A percentile compares a stretch with the other conserved stretches of the same genome.
These are phyloP conservation scores for Dynastes tityus DNA, from an alignment of 2,888 invertebrate genomes.

Conservation along the genomic window DNA sequence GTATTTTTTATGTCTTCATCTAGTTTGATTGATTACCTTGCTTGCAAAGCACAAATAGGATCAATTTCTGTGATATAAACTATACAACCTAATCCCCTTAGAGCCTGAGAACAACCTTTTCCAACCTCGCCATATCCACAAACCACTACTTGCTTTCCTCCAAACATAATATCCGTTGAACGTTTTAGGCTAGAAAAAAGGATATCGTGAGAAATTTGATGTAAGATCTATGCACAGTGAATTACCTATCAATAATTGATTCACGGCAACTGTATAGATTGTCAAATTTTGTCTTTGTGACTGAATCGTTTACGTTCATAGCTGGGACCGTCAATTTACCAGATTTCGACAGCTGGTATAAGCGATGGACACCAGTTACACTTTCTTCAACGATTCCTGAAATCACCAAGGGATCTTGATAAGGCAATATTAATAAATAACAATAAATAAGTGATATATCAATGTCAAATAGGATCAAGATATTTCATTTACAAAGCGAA, in stretches of 20 bases:
- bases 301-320: slow-evolving; percentile 99
- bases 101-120: slow-evolving; percentile 95
- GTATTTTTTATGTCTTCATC: slow-evolving; percentile 1
- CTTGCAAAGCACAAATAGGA: slow-evolving; percentile 97
- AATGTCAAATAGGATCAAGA: slow-evolving; percentile 18
- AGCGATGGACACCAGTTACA: slow-evolving; percentile 97
- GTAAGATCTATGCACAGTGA: slow-evolving; percentile 1
- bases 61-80: slow-evolving; percentile 96
- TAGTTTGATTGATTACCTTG: slow-evolving; percentile 75
- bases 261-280: slow-evolving; percentile 97
- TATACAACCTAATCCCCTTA: slow-evolving; percentile 95
- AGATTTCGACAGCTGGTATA: slow-evolving; percentile 96
- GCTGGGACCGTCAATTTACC: slow-evolving; percentile 96
- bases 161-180: slow-evolving; percentile 97
- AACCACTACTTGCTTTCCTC: slow-evolving; percentile 95
- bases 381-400: slow-evolving; percentile 97
- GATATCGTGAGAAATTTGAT: slow-evolving; percentile 16
- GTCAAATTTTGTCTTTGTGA: slow-evolving; percentile 98
- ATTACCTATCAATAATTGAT: slow-evolving; percentile 87
- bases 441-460: slow-evolving; percentile 36
- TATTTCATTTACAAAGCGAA: background rate
- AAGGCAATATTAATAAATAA: background rate
- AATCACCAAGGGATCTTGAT: background rate
- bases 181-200: slow-evolving; percentile 77
- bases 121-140: slow-evolving; percentile 99